A percentile compares a stretch with the other conserved stretches of the same genome.
Evolutionary conservation across 2,797 vertebrate genomes (phyloP).

Genomic region (Pyrocephalus nanus): DNA sequence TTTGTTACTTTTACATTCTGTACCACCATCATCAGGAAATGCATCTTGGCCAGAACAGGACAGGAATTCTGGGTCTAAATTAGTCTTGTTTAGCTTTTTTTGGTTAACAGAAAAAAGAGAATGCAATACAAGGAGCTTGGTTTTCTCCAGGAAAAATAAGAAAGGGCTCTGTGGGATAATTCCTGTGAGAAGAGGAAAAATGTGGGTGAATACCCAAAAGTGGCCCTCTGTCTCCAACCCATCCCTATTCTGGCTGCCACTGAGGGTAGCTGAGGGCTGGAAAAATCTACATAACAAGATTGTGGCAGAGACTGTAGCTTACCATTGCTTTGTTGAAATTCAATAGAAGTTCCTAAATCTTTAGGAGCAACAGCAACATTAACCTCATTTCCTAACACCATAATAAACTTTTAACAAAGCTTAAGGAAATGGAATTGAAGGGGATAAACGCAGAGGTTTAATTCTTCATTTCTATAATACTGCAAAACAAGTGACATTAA

Average conservation of each 20-base stretch:
- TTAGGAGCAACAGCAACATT: constrained; percentile 41
- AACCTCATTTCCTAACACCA: constrained; percentile 62
- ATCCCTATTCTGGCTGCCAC: background rate
- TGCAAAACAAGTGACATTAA: constrained; percentile 60
- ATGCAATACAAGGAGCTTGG: background rate
- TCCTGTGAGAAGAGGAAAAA: background rate
- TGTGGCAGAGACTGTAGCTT: constrained; percentile 27
- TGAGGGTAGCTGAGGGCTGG: background rate
- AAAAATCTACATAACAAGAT: background rate
- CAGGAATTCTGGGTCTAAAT: background rate
- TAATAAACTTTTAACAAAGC: constrained; percentile 68
- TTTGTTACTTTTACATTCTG: background rate
- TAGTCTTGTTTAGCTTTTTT: background rate
- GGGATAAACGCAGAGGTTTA: constrained; percentile 62
- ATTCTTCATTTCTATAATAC: constrained; percentile 47
- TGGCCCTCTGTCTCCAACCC: background rate
- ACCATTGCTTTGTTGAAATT: constrained; percentile 51
- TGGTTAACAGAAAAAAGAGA: background rate
- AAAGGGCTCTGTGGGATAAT: background rate
- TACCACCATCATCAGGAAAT: background rate
- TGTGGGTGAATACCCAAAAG: background rate
- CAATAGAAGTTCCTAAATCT: constrained; percentile 57
- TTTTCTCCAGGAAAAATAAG: background rate
- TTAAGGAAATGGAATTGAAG: constrained; percentile 58
- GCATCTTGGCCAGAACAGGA: background rate